Conservation (phyloP, 2,888 invertebrate species). For the Catonia carolina region DNA sequence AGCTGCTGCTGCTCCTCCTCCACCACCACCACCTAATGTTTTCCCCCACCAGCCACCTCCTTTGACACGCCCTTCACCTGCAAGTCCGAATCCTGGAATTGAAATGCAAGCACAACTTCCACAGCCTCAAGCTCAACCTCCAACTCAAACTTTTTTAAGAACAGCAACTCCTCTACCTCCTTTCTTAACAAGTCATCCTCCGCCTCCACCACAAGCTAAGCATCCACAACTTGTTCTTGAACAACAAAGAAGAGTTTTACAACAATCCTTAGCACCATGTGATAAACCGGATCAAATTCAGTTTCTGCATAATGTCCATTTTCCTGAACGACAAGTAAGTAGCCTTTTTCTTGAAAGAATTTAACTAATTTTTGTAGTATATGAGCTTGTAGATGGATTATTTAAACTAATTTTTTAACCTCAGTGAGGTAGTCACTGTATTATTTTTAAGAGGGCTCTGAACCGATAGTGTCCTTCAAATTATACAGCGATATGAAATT, state of each 20-base stretch:
- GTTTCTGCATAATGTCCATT: slow-evolving; percentile 53
- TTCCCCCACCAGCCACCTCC: slow-evolving; percentile 3
- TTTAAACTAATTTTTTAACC: no score
- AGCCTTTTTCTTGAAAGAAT: not conserved
- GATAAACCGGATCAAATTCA: slow-evolving; percentile 47
- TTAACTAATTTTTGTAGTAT: no score
- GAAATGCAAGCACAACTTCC: slow-evolving; percentile 9
- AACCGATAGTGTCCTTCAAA: no score
- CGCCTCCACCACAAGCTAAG: slow-evolving; percentile 27
- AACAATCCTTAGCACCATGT: slow-evolving; percentile 29
- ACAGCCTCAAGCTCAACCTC: not conserved
- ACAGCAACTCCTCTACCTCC: slow-evolving; percentile 27
- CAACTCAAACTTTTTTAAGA: slow-evolving; percentile 28
- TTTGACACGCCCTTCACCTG: slow-evolving; percentile 14
- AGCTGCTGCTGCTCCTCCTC: no score
- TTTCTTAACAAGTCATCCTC: slow-evolving; percentile 30
- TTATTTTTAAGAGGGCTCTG: no score
- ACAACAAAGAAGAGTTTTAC: slow-evolving; percentile 17
- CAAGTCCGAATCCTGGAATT: slow-evolving; percentile 20
- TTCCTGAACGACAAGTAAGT: slow-evolving; percentile 42
- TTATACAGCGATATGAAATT: no score
- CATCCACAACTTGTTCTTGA: slow-evolving; percentile 11
- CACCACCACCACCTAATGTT: slow-evolving; percentile 7
- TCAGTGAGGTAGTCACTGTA: no score
- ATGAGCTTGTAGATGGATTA: no score